phyloP scores from a whole-genome alignment of 2,888 invertebrate genomes.

The Agrilus biguttatus region DNA sequence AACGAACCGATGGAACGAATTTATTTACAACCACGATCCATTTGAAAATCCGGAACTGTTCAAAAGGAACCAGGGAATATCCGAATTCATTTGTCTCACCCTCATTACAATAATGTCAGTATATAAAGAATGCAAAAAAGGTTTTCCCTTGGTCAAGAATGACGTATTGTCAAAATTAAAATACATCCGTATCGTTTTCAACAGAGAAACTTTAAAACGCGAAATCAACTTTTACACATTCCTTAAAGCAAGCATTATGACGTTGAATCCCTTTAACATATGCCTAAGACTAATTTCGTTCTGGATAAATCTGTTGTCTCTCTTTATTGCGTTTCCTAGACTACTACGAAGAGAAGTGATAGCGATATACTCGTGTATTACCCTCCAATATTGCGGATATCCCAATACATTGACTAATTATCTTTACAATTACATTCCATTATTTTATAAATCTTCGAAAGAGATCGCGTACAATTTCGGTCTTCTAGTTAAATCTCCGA shows the following conservation, averaged over 20 bases:
- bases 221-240: slow-evolving; percentile 20
- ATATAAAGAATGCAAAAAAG: slow-evolving; percentile 45
- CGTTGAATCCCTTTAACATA: slow-evolving; percentile 32
- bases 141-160: slow-evolving; percentile 30
- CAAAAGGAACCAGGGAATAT: slow-evolving; percentile 43
- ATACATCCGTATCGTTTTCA: slow-evolving; percentile 28
- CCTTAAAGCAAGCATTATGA: slow-evolving; percentile 25
- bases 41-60: slow-evolving; percentile 53
- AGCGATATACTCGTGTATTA: slow-evolving; percentile 27
- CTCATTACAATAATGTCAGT: slow-evolving; percentile 51
- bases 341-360: slow-evolving; percentile 29
- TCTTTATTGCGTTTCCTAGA: slow-evolving; percentile 25
- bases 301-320: slow-evolving; percentile 20
- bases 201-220: slow-evolving; percentile 22
- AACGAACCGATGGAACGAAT: slow-evolving; percentile 67
- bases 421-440: slow-evolving; percentile 31
- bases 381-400: slow-evolving; percentile 24
- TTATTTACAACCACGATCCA: slow-evolving; percentile 64
- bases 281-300: slow-evolving; percentile 21
- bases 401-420: slow-evolving; percentile 25
- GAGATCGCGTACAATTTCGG: slow-evolving; percentile 31
- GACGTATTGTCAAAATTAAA: slow-evolving; percentile 33
- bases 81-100: slow-evolving; percentile 45
- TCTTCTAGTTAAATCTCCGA: slow-evolving; percentile 34
- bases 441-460: slow-evolving; percentile 27